Evolutionary conservation across 1,140 invertebrate species (phyloP).

Genomic region (Pemphigus obesinymphae): DNA sequence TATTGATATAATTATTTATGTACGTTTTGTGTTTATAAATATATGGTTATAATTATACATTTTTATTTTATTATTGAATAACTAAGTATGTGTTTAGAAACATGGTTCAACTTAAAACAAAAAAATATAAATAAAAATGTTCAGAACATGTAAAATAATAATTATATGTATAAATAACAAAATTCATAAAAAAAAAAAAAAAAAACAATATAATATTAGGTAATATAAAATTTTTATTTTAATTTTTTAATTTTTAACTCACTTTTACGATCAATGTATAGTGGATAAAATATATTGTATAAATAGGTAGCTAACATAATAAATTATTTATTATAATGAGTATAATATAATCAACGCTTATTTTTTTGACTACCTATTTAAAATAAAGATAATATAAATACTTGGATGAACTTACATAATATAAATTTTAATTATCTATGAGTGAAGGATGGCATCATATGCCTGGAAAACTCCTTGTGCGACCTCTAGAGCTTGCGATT

Average conservation of each 20-base stretch:
- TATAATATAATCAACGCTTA: background rate
- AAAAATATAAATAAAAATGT: background rate
- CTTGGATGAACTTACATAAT: background rate
- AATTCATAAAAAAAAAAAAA: background rate
- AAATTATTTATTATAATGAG: background rate
- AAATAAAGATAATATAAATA: background rate
- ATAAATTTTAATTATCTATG: conserved; percentile 47
- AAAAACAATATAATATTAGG: background rate
- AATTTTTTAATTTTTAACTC: background rate
- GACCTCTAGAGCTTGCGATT: conserved; percentile 89
- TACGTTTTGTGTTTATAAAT: background rate
- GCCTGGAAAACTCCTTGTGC: conserved; percentile 85
- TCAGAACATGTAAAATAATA: background rate
- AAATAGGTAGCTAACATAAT: conserved; percentile 6
- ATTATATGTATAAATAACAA: conserved; percentile 6
- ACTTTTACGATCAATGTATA: background rate
- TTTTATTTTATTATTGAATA: background rate
- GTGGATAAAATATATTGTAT: background rate
- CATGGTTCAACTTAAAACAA: background rate
- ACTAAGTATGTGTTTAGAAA: background rate
- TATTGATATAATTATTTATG: background rate
- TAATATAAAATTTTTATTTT: background rate
- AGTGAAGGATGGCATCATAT: conserved; percentile 85
- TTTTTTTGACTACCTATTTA: background rate
- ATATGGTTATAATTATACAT: background rate